A percentile compares a stretch with the other conserved stretches of the same genome.
phyloP scores from a whole-genome alignment of 2,888 invertebrate genomes.

The Trissoscelio sp. region DNA sequence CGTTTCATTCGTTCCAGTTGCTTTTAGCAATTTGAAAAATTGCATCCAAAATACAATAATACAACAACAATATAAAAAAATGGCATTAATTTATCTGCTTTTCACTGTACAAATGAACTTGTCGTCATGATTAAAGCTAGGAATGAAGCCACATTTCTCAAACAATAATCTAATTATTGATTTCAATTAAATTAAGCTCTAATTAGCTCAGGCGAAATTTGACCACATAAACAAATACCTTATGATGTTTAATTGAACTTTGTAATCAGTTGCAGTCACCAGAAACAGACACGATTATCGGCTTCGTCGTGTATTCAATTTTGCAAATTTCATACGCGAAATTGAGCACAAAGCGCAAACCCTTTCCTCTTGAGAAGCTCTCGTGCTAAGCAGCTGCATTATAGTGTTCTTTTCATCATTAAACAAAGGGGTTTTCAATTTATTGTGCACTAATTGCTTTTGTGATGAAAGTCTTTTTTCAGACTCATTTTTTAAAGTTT shows the following conservation, averaged over 20 bases:
- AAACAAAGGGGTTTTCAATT: neutral
- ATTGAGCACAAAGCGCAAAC: constrained; percentile 13
- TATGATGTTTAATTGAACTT: neutral
- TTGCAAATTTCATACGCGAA: constrained; percentile 23
- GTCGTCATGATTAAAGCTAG: too few species aligned
- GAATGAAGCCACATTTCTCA: too few species aligned
- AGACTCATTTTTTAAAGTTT: too few species aligned
- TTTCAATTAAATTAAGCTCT: too few species aligned
- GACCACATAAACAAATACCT: too few species aligned
- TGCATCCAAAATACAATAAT: too few species aligned
- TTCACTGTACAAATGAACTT: too few species aligned
- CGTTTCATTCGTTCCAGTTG: neutral
- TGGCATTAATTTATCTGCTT: too few species aligned
- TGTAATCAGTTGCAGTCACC: neutral
- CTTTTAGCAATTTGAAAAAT: neutral
- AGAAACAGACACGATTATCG: neutral
- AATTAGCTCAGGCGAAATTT: too few species aligned
- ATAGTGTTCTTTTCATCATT: constrained; percentile 15
- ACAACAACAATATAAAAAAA: neutral
- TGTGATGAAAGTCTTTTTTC: too few species aligned
- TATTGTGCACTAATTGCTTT: neutral
- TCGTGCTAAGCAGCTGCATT: constrained; percentile 24
- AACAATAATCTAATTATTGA: too few species aligned
- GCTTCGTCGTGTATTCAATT: neutral
- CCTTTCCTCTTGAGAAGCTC: constrained; percentile 9